Evolutionary conservation across 2,888 invertebrate species (phyloP).

Genomic region (Nasonovia ribisnigri): DNA sequence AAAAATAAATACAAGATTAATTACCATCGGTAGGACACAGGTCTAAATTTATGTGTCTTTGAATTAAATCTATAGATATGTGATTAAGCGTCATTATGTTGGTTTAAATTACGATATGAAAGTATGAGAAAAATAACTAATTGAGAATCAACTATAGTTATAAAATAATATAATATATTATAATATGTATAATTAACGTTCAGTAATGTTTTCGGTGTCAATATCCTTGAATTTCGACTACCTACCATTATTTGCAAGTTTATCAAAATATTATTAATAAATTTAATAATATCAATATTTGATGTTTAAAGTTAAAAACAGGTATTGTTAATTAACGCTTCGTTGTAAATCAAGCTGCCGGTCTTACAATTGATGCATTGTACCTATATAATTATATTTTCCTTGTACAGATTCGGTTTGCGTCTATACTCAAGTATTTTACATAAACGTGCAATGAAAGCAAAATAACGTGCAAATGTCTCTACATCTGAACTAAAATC

Average conservation of each 20-base stretch:
- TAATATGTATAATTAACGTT: background rate
- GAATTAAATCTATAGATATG: background rate
- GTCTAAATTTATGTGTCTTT: background rate
- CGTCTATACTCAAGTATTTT: background rate
- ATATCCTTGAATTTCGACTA: constrained; percentile 7
- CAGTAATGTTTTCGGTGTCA: background rate
- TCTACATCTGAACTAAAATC: background rate
- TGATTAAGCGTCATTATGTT: background rate
- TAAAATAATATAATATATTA: background rate
- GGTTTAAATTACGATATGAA: background rate
- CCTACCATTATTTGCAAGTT: background rate
- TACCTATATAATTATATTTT: background rate
- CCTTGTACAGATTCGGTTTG: background rate
- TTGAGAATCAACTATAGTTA: background rate
- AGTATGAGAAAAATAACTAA: background rate
- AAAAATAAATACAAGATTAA: background rate
- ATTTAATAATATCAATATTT: background rate
- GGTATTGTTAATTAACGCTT: background rate
- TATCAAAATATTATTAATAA: background rate
- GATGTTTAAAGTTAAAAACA: background rate
- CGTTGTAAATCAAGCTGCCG: background rate
- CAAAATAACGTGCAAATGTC: background rate
- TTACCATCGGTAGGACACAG: background rate
- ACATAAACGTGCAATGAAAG: background rate
- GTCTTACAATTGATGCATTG: background rate